Evolutionary conservation across 1,140 invertebrate genomes (phyloP).

Genomic region (Melanaphis sacchari): DNA sequence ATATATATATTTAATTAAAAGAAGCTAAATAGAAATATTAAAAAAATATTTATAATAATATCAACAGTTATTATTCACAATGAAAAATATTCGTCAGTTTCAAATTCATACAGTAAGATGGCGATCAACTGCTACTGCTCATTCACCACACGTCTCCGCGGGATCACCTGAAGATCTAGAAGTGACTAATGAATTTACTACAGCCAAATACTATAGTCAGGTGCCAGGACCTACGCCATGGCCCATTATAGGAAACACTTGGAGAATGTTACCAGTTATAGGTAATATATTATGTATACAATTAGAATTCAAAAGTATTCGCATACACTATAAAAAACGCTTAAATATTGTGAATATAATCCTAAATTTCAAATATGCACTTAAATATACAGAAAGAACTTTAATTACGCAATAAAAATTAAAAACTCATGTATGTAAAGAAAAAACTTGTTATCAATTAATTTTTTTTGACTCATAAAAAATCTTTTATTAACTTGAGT

Average conservation of each 20-base stretch:
- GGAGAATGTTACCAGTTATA: conserved; percentile 77
- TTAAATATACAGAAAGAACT: neutral
- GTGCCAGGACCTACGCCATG: conserved; percentile 82
- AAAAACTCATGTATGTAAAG: too few relatives aligned
- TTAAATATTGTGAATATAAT: neutral
- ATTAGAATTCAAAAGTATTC: neutral
- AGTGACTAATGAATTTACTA: conserved; percentile 30
- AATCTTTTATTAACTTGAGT: too few relatives aligned
- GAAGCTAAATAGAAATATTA: neutral
- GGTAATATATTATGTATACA: conserved; percentile 64
- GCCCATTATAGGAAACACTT: conserved; percentile 81
- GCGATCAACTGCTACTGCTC: conserved; percentile 16
- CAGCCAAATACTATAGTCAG: conserved; percentile 70
- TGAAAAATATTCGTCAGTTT: conserved; percentile 46
- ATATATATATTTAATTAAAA: too few relatives aligned
- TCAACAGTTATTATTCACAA: neutral
- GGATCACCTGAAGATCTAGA: neutral
- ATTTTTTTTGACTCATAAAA: too few relatives aligned
- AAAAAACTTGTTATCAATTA: too few relatives aligned
- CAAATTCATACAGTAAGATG: conserved; percentile 21
- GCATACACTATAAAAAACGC: too few relatives aligned
- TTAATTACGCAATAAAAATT: too few relatives aligned
- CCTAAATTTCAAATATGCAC: neutral
- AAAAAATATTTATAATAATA: neutral
- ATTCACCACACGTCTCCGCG: neutral